Base-by-base conservation (phyloP, 2,113 vertebrate species). In the Ornithorhynchus anatinus region DNA sequence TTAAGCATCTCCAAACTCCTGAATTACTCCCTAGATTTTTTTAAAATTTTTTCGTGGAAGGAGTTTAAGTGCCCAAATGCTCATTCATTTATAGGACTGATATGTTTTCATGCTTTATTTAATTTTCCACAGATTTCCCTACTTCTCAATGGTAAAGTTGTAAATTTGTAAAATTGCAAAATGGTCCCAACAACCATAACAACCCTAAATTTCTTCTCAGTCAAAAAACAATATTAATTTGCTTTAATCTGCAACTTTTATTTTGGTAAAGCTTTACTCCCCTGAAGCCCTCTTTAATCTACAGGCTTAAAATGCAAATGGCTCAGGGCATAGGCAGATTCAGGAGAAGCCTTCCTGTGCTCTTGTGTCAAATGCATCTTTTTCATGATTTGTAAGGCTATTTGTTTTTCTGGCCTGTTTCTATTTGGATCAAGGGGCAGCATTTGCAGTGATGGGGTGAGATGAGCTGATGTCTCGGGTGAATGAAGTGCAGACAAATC, bases 41-140 rank as follows among this genome's bases (percentile, higher is more conserved):
- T 58, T 5, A 60, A 75, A 47, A 62, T 12, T 4, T 9, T 45
- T 69, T 81, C n/a, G n/a, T n/a, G n/a, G n/a, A n/a, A n/a, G n/a
- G n/a, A n/a, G n/a, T n/a, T n/a, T n/a, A n/a, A n/a, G n/a, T n/a
- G n/a, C n/a, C n/a, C n/a, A n/a, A n/a, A n/a, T 31, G 23, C 44
- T 56, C 58, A 31, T 56, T 66, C 50, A 39, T 38, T 38, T 31
- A 59, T 14, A 44, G 29, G 8, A n/a, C 25, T 56, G 12, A 14
- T 53, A 50, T 50, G 15, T 36, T 43, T 36, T 37, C 22, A 37
- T 35, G 67, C 75, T 80, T 64, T 37, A n/a, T n/a, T n/a, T n/a
- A n/a, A n/a, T n/a, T n/a, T n/a, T n/a, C n/a, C n/a, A n/a, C n/a
- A n/a, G n/a, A n/a, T n/a, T n/a, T n/a, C n/a, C n/a, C n/a, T n/a